A percentile compares a stretch with the other conserved stretches of the same genome.
These are phyloP conservation scores for Pimephales promelas DNA, from an alignment of 2,113 vertebrate genomes.

Conservation along the genomic window DNA sequence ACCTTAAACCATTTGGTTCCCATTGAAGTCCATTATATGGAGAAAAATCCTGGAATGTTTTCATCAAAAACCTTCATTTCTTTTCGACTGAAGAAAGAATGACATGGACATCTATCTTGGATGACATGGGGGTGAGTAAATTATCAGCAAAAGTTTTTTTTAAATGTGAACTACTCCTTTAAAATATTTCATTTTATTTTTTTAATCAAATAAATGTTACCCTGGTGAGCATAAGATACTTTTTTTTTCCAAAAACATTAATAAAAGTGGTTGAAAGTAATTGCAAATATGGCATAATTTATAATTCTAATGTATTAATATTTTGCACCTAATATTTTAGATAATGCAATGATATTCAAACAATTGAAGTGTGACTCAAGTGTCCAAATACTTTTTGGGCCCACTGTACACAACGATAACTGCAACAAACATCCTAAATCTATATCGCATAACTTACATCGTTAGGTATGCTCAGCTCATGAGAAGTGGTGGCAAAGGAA, in stretches of 20 bases:
- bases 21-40: too few relatives aligned
- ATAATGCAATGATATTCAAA: background rate
- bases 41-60: too few relatives aligned
- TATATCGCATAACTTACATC: slow-evolving; percentile 82
- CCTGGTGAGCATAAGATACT: background rate
- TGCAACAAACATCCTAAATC: background rate
- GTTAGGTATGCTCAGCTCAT: slow-evolving; percentile 93
- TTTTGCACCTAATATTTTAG: background rate
- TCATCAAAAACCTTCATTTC: too few relatives aligned
- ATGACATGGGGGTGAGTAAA: too few relatives aligned
- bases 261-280: background rate
- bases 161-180: too few relatives aligned
- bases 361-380: background rate
- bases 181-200: background rate
- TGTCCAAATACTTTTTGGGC: background rate
- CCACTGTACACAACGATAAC: background rate
- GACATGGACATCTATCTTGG: too few relatives aligned
- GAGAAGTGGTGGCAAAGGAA: slow-evolving; percentile 86
- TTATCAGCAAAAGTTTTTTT: too few relatives aligned
- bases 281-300: background rate
- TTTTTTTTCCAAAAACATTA: background rate
- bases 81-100: too few relatives aligned
- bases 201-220: background rate
- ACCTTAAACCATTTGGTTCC: too few relatives aligned
- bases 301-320: background rate